Evolutionary conservation across 2,797 vertebrate species (phyloP).

Genomic region (Neoniphon sammara): DNA sequence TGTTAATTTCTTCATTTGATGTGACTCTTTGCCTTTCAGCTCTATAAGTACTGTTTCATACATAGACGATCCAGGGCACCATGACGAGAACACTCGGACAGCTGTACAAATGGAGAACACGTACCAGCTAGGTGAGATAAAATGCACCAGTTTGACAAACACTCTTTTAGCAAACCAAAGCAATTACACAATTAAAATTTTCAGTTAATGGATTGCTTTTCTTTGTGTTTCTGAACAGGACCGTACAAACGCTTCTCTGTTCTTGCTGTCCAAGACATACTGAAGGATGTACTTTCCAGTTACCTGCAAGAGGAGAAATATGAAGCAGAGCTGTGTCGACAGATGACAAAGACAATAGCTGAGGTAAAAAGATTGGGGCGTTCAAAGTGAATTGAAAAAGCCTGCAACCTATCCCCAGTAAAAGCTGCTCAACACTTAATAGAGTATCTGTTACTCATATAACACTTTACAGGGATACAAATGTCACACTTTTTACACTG

Average conservation of each 20-base stretch:
- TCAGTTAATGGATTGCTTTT: neutral
- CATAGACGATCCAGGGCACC: conserved; percentile 83
- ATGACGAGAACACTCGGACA: conserved; percentile 77
- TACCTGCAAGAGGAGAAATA: conserved; percentile 88
- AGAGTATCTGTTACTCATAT: neutral
- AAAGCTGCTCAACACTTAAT: neutral
- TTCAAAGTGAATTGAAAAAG: neutral
- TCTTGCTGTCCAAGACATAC: conserved; percentile 82
- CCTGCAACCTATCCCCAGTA: neutral
- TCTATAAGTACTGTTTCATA: conserved; percentile 83
- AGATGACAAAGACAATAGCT: conserved; percentile 88
- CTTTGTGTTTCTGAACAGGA: conserved; percentile 73
- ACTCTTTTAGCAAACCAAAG: neutral
- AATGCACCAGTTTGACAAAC: neutral
- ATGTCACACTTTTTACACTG: neutral
- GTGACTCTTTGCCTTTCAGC: conserved; percentile 67
- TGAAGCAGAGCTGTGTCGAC: conserved; percentile 86
- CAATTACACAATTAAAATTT: neutral
- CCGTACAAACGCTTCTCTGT: conserved; percentile 83
- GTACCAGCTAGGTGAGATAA: conserved; percentile 82
- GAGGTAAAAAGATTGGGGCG: conserved; percentile 81
- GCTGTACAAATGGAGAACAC: conserved; percentile 85
- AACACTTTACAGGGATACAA: neutral
- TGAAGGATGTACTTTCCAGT: conserved; percentile 87
- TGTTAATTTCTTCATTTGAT: neutral